phyloP scores from a whole-genome alignment of 2,113 vertebrate genomes.

The Monopterus albus region DNA sequence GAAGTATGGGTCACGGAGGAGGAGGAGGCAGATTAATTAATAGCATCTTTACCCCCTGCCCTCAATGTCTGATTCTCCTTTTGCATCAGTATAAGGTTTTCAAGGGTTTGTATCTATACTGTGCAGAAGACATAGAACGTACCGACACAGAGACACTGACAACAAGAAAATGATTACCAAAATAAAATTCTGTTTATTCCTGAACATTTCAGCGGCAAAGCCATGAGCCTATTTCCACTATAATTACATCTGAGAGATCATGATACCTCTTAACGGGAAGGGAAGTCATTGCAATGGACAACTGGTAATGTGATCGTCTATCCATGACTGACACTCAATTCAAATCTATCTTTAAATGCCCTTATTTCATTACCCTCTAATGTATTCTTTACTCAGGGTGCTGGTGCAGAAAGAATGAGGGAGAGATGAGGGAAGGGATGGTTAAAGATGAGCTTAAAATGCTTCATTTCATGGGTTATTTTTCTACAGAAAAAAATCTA shows the following conservation, averaged over 20 bases:
- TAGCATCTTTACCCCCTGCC: conserved; percentile 33
- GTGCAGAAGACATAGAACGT: no score
- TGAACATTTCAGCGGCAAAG: conserved; percentile 34
- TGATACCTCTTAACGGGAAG: conserved; percentile 55
- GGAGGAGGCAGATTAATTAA: conserved; percentile 52
- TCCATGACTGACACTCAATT: conserved; percentile 66
- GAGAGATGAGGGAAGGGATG: conserved; percentile 18
- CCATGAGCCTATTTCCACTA: conserved; percentile 43
- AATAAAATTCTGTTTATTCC: conserved; percentile 19
- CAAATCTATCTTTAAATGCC: conserved; percentile 68
- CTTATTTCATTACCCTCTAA: conserved; percentile 66
- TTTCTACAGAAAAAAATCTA: conserved; percentile 23
- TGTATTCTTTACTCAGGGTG: conserved; percentile 53
- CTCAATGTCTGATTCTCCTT: conserved; percentile 3
- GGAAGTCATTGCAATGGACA: conserved; percentile 54
- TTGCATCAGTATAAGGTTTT: conserved; percentile 25
- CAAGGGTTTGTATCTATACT: conserved; percentile 29
- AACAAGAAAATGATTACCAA: not conserved
- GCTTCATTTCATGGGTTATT: conserved; percentile 55
- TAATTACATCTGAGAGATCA: conserved; percentile 56
- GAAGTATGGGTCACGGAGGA: conserved; percentile 28
- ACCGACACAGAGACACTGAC: not conserved
- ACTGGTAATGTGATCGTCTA: conserved; percentile 64
- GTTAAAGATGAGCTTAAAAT: conserved; percentile 48
- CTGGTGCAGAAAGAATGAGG: conserved; percentile 41